Evolutionary conservation across 2,888 invertebrate species (phyloP), one percentile per base, ranked within the genome.

Genomic region (Euzophera pinguis): DNA sequence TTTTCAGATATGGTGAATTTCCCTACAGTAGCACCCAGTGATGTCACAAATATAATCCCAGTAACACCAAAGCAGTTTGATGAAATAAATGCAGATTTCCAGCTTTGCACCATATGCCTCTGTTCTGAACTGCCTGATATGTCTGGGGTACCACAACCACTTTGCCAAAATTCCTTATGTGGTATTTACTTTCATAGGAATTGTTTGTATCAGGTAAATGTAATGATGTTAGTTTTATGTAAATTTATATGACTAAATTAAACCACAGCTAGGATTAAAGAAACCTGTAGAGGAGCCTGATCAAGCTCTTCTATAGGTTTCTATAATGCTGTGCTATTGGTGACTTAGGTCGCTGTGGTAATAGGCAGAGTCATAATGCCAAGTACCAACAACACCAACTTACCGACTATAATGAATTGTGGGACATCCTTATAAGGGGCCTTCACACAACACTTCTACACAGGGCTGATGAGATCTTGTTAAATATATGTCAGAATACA

Each of bases 141-240:
- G 16, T 61, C 68, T 17, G 75, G 76, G 13, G 53, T 82, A n/a
- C 88, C 89, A 3, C 75, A 78, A 41, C 88, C 88, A n/a, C 60
- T 89, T 12, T 89, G 89, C 54, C 76, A 77, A 58, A 87, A 86
- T 61, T 35, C 60, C 14, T 58, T 56, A 7, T 89, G 89, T 73
- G 83, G 78, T 12, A 78, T 78, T 35, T 76, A 77, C 58, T 89
- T 75, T 55, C 89, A 89, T 56, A 80, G 78, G 60, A 72, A 52
- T 50, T 89, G 89, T 62, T 69, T 89, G 32, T 87, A 71, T 69
- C 77, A 84, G 81, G 87, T 86, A 47, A 38, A n/a, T 16, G 1
- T 27, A 39, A 41, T 32, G 38, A 27, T 41, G 1, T 12, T 6
- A 45, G 6, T 29, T 41, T 37, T 10, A 16, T 39, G 13, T 41